These are phyloP conservation scores for Drosophila testacea DNA, from an alignment of 2,888 invertebrate genomes.

Conservation along the genomic window DNA sequence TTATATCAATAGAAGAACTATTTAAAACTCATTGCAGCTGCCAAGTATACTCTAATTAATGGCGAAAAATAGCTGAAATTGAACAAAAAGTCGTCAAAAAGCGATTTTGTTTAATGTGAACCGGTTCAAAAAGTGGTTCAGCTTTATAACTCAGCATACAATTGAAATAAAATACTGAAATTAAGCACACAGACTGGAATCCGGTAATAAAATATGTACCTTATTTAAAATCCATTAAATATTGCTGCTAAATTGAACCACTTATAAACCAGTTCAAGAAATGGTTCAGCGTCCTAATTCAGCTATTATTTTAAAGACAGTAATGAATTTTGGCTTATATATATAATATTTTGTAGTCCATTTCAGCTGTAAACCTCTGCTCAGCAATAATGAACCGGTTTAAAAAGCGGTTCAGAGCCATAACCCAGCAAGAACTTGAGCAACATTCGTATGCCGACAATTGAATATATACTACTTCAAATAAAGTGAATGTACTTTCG, in stretches of 20 bases:
- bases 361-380: neutral
- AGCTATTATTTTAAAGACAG: neutral
- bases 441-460: neutral
- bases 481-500: neutral
- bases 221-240: neutral
- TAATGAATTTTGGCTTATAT: neutral
- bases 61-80: no score
- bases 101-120: conserved; percentile 1
- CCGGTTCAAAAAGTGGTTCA: neutral
- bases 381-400: neutral
- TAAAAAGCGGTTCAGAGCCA: conserved; percentile 5
- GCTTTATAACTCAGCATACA: neutral
- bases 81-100: neutral
- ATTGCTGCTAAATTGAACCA: no score
- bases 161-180: neutral
- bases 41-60: neutral
- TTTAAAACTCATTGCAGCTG: neutral
- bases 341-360: neutral
- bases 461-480: neutral
- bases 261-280: neutral
- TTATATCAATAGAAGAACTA: conserved; percentile 1
- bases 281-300: neutral
- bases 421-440: neutral
- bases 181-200: neutral
- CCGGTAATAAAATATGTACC: neutral